A percentile compares a stretch with the other conserved stretches of the same genome.
phyloP scores from a whole-genome alignment of 2,797 vertebrate genomes.

The Paramormyrops hopkinsi region DNA sequence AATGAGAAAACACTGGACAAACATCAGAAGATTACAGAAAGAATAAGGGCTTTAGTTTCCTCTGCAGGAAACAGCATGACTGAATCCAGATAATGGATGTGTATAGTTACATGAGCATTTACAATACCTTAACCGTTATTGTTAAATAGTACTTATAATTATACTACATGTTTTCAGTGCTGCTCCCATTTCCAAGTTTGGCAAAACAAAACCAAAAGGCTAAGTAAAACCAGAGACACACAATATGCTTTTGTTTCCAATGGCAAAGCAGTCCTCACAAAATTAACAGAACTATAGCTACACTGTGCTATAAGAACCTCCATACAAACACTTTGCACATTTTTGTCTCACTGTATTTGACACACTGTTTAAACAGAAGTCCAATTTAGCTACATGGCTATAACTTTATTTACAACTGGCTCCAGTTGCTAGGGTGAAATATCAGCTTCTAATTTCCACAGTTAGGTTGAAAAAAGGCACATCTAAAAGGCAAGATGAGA shows the following conservation, averaged over 20 bases:
- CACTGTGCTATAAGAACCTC: not conserved
- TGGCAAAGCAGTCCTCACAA: not conserved
- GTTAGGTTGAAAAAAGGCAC: not conserved
- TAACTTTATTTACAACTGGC: not conserved
- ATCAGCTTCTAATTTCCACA: slow-evolving; percentile 9
- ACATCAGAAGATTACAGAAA: not conserved
- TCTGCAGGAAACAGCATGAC: not conserved
- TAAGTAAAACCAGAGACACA: not conserved
- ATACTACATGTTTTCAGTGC: not conserved
- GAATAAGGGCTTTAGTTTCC: not conserved
- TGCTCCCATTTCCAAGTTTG: not conserved
- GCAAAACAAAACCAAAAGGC: not conserved
- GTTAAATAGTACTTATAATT: not conserved
- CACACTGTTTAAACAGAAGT: not conserved
- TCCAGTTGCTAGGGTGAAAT: not conserved
- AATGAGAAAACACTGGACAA: not conserved
- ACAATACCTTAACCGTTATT: not conserved
- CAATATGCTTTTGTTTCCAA: not conserved
- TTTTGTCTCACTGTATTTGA: not conserved
- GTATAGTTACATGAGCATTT: not conserved
- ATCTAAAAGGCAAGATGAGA: not conserved
- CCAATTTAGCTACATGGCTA: not conserved
- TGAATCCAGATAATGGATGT: not conserved
- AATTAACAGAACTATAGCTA: not conserved
- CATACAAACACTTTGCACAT: not conserved